Conservation (phyloP, 2,888 invertebrate species). For the Spatulosminthurus flaviceps region DNA sequence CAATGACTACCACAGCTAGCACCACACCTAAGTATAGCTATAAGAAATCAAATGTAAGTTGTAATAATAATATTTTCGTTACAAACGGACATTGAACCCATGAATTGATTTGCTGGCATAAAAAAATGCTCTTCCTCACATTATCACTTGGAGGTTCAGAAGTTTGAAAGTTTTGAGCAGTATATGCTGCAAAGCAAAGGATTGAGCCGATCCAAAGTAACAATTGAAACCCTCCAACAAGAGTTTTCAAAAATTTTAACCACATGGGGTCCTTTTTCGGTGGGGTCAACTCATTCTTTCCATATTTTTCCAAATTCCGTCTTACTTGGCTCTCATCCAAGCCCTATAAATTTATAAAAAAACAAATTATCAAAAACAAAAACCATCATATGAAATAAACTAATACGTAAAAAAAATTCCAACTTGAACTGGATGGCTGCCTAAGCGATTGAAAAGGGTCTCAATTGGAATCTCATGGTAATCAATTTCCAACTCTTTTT, state of each 20-base stretch:
- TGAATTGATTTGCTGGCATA: background rate
- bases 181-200: conserved; percentile 60
- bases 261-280: conserved; percentile 57
- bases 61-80: no score
- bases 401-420: no score
- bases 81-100: no score
- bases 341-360: no score
- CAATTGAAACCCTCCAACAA: conserved; percentile 61
- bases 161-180: conserved; percentile 42
- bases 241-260: conserved; percentile 59
- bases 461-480: conserved; percentile 71
- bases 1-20: conserved; percentile 69
- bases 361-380: no score
- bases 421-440: conserved; percentile 68
- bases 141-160: conserved; percentile 58
- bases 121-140: conserved; percentile 48
- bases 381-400: no score
- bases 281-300: conserved; percentile 59
- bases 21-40: conserved; percentile 70
- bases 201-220: conserved; percentile 59
- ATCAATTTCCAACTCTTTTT: conserved; percentile 71
- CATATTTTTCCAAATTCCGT: conserved; percentile 57
- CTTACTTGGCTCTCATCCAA: conserved; percentile 52
- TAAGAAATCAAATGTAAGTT: background rate
- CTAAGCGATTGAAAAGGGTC: conserved; percentile 68